Evolutionary conservation across 2,797 vertebrate genomes (phyloP), one percentile per base, ranked within the genome.

Genomic region (Coluber constrictor): DNA sequence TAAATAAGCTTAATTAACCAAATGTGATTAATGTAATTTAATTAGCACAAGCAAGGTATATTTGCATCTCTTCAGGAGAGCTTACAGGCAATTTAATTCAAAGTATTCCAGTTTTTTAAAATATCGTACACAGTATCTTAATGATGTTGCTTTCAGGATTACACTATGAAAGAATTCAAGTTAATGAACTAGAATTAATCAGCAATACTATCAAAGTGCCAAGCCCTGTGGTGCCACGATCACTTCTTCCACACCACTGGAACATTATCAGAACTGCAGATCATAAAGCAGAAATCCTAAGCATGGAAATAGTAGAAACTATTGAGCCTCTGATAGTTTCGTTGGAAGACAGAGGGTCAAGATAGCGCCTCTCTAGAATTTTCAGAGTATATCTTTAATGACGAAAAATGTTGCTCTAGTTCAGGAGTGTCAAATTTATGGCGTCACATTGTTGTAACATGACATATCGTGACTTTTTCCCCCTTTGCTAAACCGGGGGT

Each of bases 1-100:
- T 88, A 91, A 87, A 60, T 93, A 66, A 79, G 55, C 55, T 93
- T 93, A 74, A 79, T 93, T 87, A 91, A 51, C 90, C 87, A 74
- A 88, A 88, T 90, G 55, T 90, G 86, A 90, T 93, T 93, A 90
- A 90, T 63, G 90, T 43, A 89, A 89, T 60, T 90, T 86, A 90
- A 92, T 88, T 91, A 70, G 55, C 90, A 91, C 10, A 59, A 79
- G 55, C 63, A 91, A 91, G 55, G 74, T 54, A 88, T n/a, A 54
- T 66, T 74, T 87, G 43, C 51, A 29, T 55, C 63, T 32, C 51
- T n/a, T 90, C 37, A 90, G 9, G 7, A 90, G 60, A 47, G 70
- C 27, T 87, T 87, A 61, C 32, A 70, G 86, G 63, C 32, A 66
- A n/a, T 93, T 51, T 54, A n/a, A 90, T 25, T 90, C 51, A 66